Evolutionary conservation across 2,797 vertebrate genomes (phyloP).

Genomic region (Harpagifer antarcticus): DNA sequence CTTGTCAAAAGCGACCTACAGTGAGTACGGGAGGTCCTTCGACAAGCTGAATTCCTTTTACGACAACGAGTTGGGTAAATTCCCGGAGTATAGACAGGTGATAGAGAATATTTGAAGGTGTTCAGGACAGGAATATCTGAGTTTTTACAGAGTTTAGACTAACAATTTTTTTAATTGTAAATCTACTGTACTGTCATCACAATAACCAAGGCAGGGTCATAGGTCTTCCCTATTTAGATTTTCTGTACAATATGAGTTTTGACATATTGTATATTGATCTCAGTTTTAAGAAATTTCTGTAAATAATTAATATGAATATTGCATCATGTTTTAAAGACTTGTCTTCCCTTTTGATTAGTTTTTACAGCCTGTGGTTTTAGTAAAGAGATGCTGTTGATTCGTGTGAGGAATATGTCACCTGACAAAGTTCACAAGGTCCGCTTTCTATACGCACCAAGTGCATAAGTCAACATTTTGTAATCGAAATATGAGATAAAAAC

Average conservation of each 20-base stretch:
- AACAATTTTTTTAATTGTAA: too few relatives aligned
- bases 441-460: not conserved
- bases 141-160: not conserved
- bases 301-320: not conserved
- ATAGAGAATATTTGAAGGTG: not conserved
- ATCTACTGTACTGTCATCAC: too few relatives aligned
- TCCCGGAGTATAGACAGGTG: not conserved
- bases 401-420: conserved; percentile 2
- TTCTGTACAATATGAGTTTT: not conserved
- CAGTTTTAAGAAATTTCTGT: not conserved
- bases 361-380: not conserved
- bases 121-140: not conserved
- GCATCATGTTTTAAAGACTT: not conserved
- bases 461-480: not conserved
- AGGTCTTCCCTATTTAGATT: not conserved
- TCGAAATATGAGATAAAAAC: not conserved
- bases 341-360: not conserved
- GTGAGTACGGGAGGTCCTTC: conserved; percentile 12
- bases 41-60: conserved; percentile 38
- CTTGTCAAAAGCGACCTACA: conserved; percentile 51
- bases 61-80: conserved; percentile 3
- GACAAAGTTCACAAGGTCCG: not conserved
- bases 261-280: not conserved
- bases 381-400: not conserved
- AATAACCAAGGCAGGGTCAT: too few relatives aligned